These are phyloP conservation scores for Acrocephalus arundinaceus DNA, from an alignment of 2,113 vertebrate species.

Conservation along the genomic window DNA sequence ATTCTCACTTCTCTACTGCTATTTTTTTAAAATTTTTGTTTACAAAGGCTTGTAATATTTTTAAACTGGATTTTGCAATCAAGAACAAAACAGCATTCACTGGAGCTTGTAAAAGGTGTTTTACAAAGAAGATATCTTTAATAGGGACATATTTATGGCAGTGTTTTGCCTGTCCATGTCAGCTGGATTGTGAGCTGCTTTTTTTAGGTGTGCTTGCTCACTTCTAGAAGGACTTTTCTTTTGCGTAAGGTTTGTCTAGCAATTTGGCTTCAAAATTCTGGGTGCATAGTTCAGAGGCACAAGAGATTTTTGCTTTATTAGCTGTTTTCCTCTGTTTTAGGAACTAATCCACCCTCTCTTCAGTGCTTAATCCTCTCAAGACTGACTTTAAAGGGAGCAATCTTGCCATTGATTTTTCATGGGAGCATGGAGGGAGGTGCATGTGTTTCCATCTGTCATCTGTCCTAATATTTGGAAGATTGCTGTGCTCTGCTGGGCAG, in stretches of 20 bases:
- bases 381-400: neutral
- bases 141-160: conserved; percentile 28
- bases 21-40: neutral
- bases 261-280: conserved; percentile 1
- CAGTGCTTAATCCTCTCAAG: neutral
- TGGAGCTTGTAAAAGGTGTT: neutral
- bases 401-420: conserved; percentile 3
- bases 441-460: conserved; percentile 3
- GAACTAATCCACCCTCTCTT: neutral
- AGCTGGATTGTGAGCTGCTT: neutral
- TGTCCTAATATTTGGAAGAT: neutral
- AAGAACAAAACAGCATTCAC: neutral
- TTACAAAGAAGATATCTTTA: neutral
- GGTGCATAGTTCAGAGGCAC: neutral
- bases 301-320: neutral
- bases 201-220: neutral
- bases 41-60: neutral
- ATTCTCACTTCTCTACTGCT: neutral
- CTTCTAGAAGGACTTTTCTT: conserved; percentile 22
- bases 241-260: neutral
- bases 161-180: neutral
- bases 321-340: neutral
- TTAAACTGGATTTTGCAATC: neutral
- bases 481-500: neutral
- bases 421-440: neutral